Base-by-base conservation (phyloP, 2,113 vertebrate species). In the Carassius carassius region DNA sequence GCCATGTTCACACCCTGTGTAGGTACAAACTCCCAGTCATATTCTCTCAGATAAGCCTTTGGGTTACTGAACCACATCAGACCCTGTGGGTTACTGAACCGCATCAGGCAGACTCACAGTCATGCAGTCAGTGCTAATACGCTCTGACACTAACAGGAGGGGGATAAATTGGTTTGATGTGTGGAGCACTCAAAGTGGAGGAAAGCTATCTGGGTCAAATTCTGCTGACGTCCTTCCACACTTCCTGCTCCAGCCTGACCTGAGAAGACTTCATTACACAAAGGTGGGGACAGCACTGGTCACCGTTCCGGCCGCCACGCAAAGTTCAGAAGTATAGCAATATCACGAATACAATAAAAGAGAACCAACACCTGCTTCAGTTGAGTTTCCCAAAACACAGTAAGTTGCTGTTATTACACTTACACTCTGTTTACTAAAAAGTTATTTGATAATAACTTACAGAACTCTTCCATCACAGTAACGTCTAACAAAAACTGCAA, bases 191-290 rank as follows among this genome's bases (percentile, higher is more conserved):
- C 54, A 85, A 85, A 81, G 78, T 65, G 84, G 77, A 81, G 41
- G 70, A 85, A 81, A 85, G 84, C 84, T 81, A 65, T 85, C 84
- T 81, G 84, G 84, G 78, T 81, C 77, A 81, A 81, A 85, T 85
- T 85, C 84, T 54, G 84, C 84, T 85, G 84, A 85, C 78, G 79
- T 63, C 67, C 72, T 81, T 49, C 54, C 44, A 81, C 84, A 81
- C 75, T 73, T 72, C 67, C 78, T 85, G 72, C 25, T 25, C 56
- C 58, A 81, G 63, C 69, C 54, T 85, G 41, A 85, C 69, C 84
- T 19, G 67, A 62, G 70, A 63, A 81, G 67, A 65, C 58, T 73
- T 74, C 56, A 4, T 72, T 79, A 56, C 69, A 74, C 58, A 51
- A 79, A 85, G 84, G 70, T 74, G 56, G 69, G 41, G 44, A 78